phyloP scores from a whole-genome alignment of 2,797 vertebrate species.

The Sardinella longiceps region DNA sequence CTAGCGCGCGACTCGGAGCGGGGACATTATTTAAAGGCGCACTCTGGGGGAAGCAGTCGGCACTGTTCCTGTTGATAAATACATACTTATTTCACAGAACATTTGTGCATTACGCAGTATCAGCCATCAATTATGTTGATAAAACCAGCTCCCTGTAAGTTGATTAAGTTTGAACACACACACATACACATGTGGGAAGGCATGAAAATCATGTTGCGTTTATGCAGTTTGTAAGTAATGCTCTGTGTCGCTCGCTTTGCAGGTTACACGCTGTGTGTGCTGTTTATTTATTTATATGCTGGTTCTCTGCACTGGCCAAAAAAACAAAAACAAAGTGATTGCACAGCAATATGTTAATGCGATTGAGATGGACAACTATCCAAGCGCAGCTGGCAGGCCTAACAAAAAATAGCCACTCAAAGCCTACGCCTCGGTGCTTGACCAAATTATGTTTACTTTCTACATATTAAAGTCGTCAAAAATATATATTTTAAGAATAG shows the following conservation, averaged over 20 bases:
- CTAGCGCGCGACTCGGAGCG: slow-evolving; percentile 55
- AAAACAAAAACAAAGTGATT: slow-evolving; percentile 7
- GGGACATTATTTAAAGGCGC: slow-evolving; percentile 65
- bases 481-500: slow-evolving; percentile 6
- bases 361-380: slow-evolving; percentile 24
- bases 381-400: slow-evolving; percentile 15
- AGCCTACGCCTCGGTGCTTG: background rate
- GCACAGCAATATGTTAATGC: slow-evolving; percentile 18
- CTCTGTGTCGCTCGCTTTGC: slow-evolving; percentile 6
- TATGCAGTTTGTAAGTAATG: slow-evolving; percentile 11
- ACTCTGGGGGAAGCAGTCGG: slow-evolving; percentile 56
- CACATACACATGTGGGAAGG: slow-evolving; percentile 1
- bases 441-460: slow-evolving; percentile 3
- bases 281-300: slow-evolving; percentile 24
- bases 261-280: slow-evolving; percentile 11
- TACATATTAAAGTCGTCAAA: background rate
- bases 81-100: slow-evolving; percentile 53
- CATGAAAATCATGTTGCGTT: background rate
- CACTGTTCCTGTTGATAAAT: slow-evolving; percentile 55
- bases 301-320: background rate
- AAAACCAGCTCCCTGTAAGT: slow-evolving; percentile 32
- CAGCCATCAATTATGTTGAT: slow-evolving; percentile 40
- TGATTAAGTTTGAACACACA: slow-evolving; percentile 33
- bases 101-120: slow-evolving; percentile 42
- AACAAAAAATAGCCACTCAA: background rate